These are phyloP conservation scores for Turritopsis rubra DNA, from an alignment of 30 jellyfish, hydroid and myxozoan species.

Conservation along the genomic window DNA sequence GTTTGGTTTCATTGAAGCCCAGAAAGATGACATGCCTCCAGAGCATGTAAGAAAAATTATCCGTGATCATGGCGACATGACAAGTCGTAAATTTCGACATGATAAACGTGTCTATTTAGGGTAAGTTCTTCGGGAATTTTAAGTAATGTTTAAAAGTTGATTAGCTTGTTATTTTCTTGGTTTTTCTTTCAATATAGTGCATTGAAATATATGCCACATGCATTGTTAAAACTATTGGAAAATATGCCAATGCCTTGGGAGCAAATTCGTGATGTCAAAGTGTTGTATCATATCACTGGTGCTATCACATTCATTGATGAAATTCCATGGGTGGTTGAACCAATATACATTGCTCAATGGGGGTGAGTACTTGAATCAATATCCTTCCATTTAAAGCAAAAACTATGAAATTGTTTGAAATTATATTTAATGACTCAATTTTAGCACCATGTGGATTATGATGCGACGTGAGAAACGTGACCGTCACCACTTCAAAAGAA, in stretches of 20 bases:
- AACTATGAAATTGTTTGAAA: background rate
- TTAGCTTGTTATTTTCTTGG: background rate
- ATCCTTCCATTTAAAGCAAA: background rate
- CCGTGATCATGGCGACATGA: conserved; percentile 99
- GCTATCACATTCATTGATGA: conserved; percentile 97
- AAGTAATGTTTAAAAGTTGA: background rate
- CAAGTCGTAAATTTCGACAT: conserved; percentile 92
- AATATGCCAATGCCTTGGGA: conserved; percentile 99
- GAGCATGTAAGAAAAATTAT: conserved; percentile 97
- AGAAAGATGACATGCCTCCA: conserved; percentile 99
- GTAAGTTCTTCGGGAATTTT: conserved; percentile 31
- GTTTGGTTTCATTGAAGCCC: conserved; percentile 98
- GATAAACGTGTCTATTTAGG: conserved; percentile 99
- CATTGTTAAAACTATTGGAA: conserved; percentile 92
- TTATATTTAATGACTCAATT: background rate
- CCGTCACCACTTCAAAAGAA: conserved; percentile 96
- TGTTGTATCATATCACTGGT: conserved; percentile 95
- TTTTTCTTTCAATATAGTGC: conserved; percentile 53
- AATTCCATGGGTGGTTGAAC: conserved; percentile 99
- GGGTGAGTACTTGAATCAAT: conserved; percentile 63
- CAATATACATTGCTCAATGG: conserved; percentile 98
- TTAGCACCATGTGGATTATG: conserved; percentile 98
- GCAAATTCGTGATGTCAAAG: conserved; percentile 94
- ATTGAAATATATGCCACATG: conserved; percentile 99
- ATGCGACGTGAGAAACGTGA: conserved; percentile 99